Evolutionary conservation across 2,113 vertebrate genomes (phyloP).

Genomic region (Varanus salvator): DNA sequence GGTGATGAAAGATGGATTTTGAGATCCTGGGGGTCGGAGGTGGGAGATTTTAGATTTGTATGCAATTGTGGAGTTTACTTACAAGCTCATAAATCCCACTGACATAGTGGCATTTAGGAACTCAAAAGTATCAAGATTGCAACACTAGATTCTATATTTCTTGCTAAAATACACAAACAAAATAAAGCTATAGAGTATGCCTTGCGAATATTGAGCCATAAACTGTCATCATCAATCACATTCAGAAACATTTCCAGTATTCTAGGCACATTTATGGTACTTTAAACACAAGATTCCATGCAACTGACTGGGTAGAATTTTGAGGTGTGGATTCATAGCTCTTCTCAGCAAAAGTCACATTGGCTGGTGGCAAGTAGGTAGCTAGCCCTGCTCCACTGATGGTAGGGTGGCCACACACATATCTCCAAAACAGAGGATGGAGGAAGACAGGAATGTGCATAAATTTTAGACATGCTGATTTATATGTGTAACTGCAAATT

Average conservation of each 20-base stretch:
- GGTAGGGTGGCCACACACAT: no score
- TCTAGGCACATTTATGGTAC: neutral
- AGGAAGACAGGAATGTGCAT: no score
- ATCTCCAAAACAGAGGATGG: no score
- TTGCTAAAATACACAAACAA: slow-evolving; percentile 1
- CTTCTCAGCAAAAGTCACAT: neutral
- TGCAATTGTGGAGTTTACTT: slow-evolving; percentile 6
- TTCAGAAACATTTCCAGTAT: slow-evolving; percentile 12
- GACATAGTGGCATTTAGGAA: slow-evolving; percentile 30
- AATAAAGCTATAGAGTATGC: slow-evolving; percentile 14
- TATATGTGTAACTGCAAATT: no score
- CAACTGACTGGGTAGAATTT: neutral
- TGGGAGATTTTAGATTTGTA: slow-evolving; percentile 7
- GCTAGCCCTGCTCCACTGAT: neutral
- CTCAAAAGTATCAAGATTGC: slow-evolving; percentile 15
- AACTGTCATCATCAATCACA: slow-evolving; percentile 14
- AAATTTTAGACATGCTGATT: no score
- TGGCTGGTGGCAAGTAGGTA: neutral
- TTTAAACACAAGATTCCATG: neutral
- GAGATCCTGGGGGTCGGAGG: neutral
- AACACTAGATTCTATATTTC: slow-evolving; percentile 22
- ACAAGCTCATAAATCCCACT: slow-evolving; percentile 14
- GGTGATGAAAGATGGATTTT: slow-evolving; percentile 24
- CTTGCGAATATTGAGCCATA: slow-evolving; percentile 17
- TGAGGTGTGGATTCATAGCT: neutral